These are phyloP conservation scores for Cartodere bifasciata DNA, from an alignment of 2,888 invertebrate species.

Conservation along the genomic window DNA sequence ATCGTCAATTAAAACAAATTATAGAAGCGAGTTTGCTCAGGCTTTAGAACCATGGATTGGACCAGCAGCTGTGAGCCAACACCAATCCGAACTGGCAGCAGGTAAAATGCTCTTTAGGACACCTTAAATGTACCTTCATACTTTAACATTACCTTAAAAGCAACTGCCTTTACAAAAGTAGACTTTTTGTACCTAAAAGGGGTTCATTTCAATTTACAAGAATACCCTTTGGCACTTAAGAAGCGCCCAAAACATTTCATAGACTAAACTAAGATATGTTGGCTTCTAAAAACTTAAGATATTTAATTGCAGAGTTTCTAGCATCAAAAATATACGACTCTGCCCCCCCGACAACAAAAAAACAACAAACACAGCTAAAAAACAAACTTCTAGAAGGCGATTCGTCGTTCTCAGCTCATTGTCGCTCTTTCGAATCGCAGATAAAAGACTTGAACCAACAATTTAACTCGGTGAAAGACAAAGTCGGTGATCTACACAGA, in stretches of 20 bases:
- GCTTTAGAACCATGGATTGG: slow-evolving; percentile 49
- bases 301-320: too few species aligned
- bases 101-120: slow-evolving; percentile 24
- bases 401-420: slow-evolving; percentile 49
- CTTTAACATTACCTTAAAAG: too few species aligned
- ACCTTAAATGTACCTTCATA: too few species aligned
- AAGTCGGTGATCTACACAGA: slow-evolving; percentile 54
- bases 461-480: slow-evolving; percentile 46
- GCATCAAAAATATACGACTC: slow-evolving; percentile 29
- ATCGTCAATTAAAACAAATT: slow-evolving; percentile 42
- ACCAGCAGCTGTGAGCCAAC: slow-evolving; percentile 32
- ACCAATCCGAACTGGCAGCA: slow-evolving; percentile 32
- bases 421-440: slow-evolving; percentile 45
- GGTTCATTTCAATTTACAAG: too few species aligned
- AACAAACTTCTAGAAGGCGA: slow-evolving; percentile 38
- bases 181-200: too few species aligned
- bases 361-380: slow-evolving; percentile 32
- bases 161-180: too few species aligned
- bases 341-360: slow-evolving; percentile 30
- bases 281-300: too few species aligned
- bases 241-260: too few species aligned
- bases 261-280: too few species aligned
- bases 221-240: too few species aligned
- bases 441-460: slow-evolving; percentile 48
- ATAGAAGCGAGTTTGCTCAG: slow-evolving; percentile 50